Percentiles rank a stretch among this genome's conserved stretches.
Conservation (phyloP, 2,113 vertebrate genomes). For the Nesogale talazaci region DNA sequence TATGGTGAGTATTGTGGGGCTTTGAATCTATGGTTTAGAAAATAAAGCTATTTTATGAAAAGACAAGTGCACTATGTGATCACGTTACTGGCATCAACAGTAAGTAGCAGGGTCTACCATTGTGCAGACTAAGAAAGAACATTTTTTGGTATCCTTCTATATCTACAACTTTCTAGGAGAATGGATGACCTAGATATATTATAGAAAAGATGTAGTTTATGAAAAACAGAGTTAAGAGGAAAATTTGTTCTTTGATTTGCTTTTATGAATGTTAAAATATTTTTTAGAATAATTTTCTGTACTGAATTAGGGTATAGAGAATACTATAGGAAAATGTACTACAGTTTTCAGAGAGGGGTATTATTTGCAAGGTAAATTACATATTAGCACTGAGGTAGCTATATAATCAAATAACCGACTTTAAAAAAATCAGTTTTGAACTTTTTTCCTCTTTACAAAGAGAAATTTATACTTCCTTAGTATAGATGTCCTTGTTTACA, state of each 20-base stretch:
- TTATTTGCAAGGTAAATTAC: background rate
- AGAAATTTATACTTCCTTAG: too few relatives aligned
- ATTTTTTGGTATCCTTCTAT: background rate
- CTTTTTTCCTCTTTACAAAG: too few relatives aligned
- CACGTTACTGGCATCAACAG: background rate
- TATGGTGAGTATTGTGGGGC: too few relatives aligned
- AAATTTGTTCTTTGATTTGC: background rate
- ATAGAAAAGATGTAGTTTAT: background rate
- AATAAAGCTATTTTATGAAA: background rate
- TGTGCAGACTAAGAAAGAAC: background rate
- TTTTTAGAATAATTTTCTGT: background rate
- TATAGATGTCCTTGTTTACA: too few relatives aligned
- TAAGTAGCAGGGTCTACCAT: background rate
- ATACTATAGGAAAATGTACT: background rate
- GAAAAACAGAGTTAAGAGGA: background rate
- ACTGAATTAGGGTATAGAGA: background rate
- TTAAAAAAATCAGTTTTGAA: too few relatives aligned
- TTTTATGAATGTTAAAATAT: background rate
- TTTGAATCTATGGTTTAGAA: background rate
- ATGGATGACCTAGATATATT: background rate
- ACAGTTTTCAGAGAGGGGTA: background rate
- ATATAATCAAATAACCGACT: background rate
- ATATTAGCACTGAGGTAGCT: background rate
- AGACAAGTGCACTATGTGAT: background rate
- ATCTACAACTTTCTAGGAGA: background rate